These are phyloP conservation scores for Saccostrea cuccullata DNA, from an alignment of 1,140 invertebrate species.

Conservation along the genomic window DNA sequence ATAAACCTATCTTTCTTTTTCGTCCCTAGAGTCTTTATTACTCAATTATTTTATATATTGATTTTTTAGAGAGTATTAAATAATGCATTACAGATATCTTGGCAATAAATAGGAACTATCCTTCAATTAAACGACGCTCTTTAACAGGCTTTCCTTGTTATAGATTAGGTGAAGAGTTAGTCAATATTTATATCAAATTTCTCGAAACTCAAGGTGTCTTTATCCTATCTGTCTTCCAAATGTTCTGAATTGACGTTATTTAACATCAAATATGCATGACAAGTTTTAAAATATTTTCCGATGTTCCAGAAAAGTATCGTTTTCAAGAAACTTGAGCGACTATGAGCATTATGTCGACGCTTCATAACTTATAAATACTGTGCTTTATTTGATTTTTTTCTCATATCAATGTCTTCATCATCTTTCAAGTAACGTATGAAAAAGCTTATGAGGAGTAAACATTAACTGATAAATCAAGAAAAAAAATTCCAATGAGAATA, in stretches of 20 bases:
- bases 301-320: too few relatives aligned
- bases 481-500: too few relatives aligned
- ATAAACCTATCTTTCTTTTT: slow-evolving; percentile 54
- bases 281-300: not conserved
- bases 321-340: not conserved
- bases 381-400: too few relatives aligned
- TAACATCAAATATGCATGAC: not conserved
- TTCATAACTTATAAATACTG: too few relatives aligned
- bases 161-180: slow-evolving; percentile 11
- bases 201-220: not conserved
- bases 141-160: slow-evolving; percentile 21
- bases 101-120: slow-evolving; percentile 33
- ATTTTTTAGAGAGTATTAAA: slow-evolving; percentile 43
- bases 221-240: not conserved
- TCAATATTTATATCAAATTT: slow-evolving; percentile 28
- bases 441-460: too few relatives aligned
- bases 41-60: slow-evolving; percentile 55
- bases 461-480: too few relatives aligned
- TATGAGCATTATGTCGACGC: not conserved
- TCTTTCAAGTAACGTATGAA: too few relatives aligned
- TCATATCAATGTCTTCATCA: too few relatives aligned
- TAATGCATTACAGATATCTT: slow-evolving; percentile 36
- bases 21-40: slow-evolving; percentile 45
- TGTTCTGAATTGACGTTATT: not conserved
- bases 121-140: slow-evolving; percentile 22